These are phyloP conservation scores for Rhopalosiphum padi DNA, from an alignment of 1,140 invertebrate species.

Conservation along the genomic window DNA sequence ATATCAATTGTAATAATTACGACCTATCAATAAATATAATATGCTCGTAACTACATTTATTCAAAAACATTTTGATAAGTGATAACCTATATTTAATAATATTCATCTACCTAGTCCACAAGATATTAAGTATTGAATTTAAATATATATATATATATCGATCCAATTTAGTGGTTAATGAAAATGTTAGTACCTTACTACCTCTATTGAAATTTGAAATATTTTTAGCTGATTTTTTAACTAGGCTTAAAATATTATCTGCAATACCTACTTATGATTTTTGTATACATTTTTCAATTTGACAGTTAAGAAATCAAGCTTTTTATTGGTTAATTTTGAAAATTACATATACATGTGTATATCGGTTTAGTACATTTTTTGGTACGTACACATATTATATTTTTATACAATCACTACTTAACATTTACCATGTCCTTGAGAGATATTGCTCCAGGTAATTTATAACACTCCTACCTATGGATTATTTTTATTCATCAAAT, in stretches of 20 bases:
- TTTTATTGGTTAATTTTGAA: background rate
- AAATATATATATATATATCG: background rate
- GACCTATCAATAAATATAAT: background rate
- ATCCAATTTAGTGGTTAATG: background rate
- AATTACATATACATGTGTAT: background rate
- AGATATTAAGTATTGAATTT: background rate
- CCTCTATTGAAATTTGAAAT: background rate
- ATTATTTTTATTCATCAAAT: conserved; percentile 19
- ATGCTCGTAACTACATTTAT: background rate
- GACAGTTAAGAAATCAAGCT: background rate
- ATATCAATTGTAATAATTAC: background rate
- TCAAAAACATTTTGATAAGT: background rate
- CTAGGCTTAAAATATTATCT: background rate
- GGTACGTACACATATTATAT: background rate
- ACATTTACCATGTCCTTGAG: conserved; percentile 24
- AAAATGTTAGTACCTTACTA: background rate
- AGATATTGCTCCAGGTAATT: background rate
- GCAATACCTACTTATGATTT: background rate
- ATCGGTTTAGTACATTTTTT: background rate
- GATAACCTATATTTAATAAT: background rate
- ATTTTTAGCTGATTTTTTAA: background rate
- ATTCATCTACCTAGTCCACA: background rate
- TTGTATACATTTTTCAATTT: background rate
- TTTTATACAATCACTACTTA: background rate
- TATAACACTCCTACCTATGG: background rate